Evolutionary conservation across 2,113 vertebrate genomes (phyloP).

Genomic region (Phylloscopus trochiloides): DNA sequence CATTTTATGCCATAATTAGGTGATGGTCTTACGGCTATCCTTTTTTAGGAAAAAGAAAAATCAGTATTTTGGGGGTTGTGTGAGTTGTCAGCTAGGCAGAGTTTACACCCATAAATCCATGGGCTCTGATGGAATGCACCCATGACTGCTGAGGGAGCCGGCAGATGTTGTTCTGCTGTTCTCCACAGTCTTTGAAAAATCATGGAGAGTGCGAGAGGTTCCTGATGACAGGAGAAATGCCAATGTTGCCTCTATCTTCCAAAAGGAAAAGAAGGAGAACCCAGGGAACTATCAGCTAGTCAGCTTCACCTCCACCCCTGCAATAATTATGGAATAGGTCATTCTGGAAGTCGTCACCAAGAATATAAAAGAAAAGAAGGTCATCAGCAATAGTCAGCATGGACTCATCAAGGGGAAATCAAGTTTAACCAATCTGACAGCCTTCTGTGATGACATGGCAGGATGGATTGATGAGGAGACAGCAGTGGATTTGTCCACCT

Average conservation of each 20-base stretch:
- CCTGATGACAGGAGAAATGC: not conserved
- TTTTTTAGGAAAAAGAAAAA: not conserved
- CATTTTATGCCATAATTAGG: not conserved
- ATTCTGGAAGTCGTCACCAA: not conserved
- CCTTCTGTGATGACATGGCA: not conserved
- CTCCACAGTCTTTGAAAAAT: not conserved
- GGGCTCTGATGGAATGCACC: not conserved
- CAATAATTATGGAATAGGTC: not conserved
- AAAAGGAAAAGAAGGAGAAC: not conserved
- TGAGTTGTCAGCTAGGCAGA: not conserved
- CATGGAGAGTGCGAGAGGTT: not conserved
- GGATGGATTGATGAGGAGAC: fast-evolving
- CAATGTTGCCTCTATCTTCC: not conserved
- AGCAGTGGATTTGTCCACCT: not conserved
- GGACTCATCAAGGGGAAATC: not conserved
- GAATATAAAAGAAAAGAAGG: not conserved
- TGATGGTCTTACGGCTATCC: not conserved
- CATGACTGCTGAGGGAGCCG: not conserved
- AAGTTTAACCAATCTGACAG: not conserved
- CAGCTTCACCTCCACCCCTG: not conserved
- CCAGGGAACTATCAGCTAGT: not conserved
- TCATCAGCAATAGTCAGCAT: not conserved
- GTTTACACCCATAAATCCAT: not conserved
- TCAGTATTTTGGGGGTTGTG: not conserved
- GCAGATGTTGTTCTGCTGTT: not conserved